Evolutionary conservation across 2,113 vertebrate genomes (phyloP).

Genomic region (Opisthocomus hoazin): DNA sequence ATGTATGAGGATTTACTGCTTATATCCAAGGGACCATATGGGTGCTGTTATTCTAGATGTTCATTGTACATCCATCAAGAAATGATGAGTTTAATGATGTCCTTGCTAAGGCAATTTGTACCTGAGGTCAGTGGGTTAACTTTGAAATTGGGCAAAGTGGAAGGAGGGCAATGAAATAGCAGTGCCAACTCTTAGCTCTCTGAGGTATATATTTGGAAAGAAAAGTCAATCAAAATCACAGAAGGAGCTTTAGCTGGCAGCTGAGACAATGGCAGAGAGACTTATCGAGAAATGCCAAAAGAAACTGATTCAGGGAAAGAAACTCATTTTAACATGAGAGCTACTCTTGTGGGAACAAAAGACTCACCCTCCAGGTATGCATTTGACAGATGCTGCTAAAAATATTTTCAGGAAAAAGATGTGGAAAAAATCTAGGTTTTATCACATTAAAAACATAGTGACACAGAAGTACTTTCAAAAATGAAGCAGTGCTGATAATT

Average conservation of each 20-base stretch:
- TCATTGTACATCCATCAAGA: neutral
- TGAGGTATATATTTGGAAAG: neutral
- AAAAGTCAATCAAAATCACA: conserved; percentile 27
- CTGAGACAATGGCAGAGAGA: conserved; percentile 7
- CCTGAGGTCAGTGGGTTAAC: conserved; percentile 23
- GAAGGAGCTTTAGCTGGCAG: conserved; percentile 5
- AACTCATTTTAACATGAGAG: conserved; percentile 18
- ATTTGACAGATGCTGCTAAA: conserved; percentile 45
- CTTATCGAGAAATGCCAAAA: conserved; percentile 1
- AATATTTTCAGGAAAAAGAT: neutral
- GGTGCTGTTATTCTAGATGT: neutral
- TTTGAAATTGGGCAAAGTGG: neutral
- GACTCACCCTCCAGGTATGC: neutral
- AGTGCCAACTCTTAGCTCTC: neutral
- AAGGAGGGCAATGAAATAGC: neutral
- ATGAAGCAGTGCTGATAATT: neutral
- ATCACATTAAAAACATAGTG: neutral
- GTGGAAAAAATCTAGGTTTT: neutral
- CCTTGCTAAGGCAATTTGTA: conserved; percentile 18
- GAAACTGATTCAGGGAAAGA: neutral
- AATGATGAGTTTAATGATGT: conserved; percentile 25
- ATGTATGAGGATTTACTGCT: neutral
- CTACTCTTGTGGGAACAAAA: conserved; percentile 39
- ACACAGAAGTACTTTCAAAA: neutral
- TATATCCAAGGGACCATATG: neutral